Base-by-base conservation (phyloP, 92 coral and sea anemone genomes). In the Actinernus sp. region DNA sequence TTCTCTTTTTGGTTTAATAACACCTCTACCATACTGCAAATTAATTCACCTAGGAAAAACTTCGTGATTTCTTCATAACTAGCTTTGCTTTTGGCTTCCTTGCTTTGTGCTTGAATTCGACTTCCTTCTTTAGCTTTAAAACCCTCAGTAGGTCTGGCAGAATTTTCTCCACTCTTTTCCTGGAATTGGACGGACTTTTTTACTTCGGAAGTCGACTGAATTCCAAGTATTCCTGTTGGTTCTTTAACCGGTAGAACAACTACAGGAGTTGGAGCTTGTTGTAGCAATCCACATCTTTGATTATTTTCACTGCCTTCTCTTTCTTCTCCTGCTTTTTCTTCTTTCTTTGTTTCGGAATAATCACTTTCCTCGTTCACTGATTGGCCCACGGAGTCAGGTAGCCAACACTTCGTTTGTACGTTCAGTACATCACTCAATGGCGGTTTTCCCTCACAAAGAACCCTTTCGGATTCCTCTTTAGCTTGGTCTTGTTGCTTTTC, bases 351-450 rank as follows among this genome's bases (percentile, higher is more conserved):
- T 28, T 10, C 9, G 7, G 54, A 5, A 11, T 22, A 8, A 4
- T 4, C 32, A 7, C 31, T 52, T 52, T 52, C 59, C 6, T 52
- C 59, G 6, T 18, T 47, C 54, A 47, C 54, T 7, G 43, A n/a
- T 37, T 37, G 8, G 43, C 43, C n/a, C 8, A 7, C 43, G 43
- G 8, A 37, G n/a, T 8, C 43, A 8, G 8, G 43, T 8, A 7
- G 43, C 9, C 43, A 7, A n/a, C 43, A 8, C 8, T 8, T 37
- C n/a, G 8, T n/a, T 37, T 7, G 43, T 37, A 37, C 11, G 12
- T 50, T 51, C 74, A 52, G n/a, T n/a, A n/a, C n/a, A n/a, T n/a
- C 37, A 38, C 18, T 28, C 46, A 12, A 28, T 56, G 8, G 69
- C 18, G 0, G 45, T 25, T 13, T 55, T 32, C 26, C 24, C 51